Evolutionary conservation across 2,888 invertebrate species (phyloP), one percentile per base, ranked within the genome.

Genomic region (Nomada flava): DNA sequence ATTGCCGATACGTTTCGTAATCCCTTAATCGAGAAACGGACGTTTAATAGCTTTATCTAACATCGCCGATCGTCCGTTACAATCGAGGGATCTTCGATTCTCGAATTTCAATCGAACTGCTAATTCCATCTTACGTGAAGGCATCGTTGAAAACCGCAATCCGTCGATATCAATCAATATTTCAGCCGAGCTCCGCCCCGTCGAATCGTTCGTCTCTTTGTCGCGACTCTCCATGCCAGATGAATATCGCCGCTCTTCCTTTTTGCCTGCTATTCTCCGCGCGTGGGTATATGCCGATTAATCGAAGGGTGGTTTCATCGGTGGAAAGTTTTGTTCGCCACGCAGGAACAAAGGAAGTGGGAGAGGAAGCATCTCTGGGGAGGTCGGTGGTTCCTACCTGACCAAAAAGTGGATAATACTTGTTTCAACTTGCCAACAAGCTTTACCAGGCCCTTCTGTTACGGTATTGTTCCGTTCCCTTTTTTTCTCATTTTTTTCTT

Each of bases 121-220:
- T 87, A 90, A 88, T 88, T 89, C 86, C 73, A 59, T 36, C 71
- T 76, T 62, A 15, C 10, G 5, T 2, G 23, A 64, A 74, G 55
- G 55, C 68, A 18, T 36, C 68, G 52, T n/a, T 26, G 68, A 59
- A 57, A 76, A 64, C 79, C 81, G 71, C 86, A 64, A 80, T 69
- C 80, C 67, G 60, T 60, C 62, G 88, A 89, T 88, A 89, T 86
- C 89, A 76, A 90, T 88, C 90, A 83, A 90, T 88, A 86, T 84
- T 82, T 75, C 76, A 87, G 81, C 84, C 79, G 76, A 75, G 36
- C 70, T 13, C 82, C 74, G 72, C 64, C 57, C 57, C 15, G 0
- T n/a, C 20, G 15, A 29, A 70, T 75, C 44, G 44, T 79, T 81
- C 77, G 88, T 83, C 68, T 84, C 82, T 83, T 90, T 89, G 90